Conservation (phyloP, 1,140 invertebrate species). For the Atopsyche davidsoni region DNA sequence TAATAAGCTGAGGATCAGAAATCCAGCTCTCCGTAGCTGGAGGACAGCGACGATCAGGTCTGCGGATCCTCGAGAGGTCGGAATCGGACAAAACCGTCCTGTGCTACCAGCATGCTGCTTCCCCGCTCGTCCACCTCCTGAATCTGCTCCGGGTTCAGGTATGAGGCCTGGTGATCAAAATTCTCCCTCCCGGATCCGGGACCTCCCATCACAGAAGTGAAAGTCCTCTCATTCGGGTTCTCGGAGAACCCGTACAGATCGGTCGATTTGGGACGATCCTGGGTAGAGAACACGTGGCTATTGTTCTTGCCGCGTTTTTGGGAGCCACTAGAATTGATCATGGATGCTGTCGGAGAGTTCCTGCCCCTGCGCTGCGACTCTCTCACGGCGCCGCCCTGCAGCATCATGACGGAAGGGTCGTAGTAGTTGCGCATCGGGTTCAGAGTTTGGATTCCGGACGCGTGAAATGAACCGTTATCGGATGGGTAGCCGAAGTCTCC, state of each 20-base stretch:
- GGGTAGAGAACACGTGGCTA: constrained; percentile 28
- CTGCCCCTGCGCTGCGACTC: constrained; percentile 38
- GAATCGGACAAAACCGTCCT: constrained; percentile 79
- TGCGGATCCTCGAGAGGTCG: constrained; percentile 57
- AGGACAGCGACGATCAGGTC: constrained; percentile 44
- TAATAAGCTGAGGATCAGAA: constrained; percentile 29
- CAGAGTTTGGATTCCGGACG: constrained; percentile 46
- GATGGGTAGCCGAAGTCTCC: constrained; percentile 39
- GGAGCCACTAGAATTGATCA: constrained; percentile 44
- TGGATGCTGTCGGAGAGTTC: constrained; percentile 42
- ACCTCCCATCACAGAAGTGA: constrained; percentile 34
- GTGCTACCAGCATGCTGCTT: constrained; percentile 71
- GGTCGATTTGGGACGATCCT: constrained; percentile 48
- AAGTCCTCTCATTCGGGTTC: constrained; percentile 47
- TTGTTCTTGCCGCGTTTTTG: constrained; percentile 43
- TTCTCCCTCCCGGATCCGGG: constrained; percentile 38
- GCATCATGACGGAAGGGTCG: constrained; percentile 29
- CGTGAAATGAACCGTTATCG: constrained; percentile 46
- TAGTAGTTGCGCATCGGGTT: constrained; percentile 44
- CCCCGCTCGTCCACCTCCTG: constrained; percentile 35
- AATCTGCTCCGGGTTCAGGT: constrained; percentile 44
- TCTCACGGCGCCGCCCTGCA: constrained; percentile 34
- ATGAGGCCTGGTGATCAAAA: constrained; percentile 39
- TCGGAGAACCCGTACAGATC: constrained; percentile 51
- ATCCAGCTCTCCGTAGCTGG: constrained; percentile 31